These are phyloP conservation scores for Ectemnius lituratus DNA, from an alignment of 2,888 invertebrate species.

Conservation along the genomic window DNA sequence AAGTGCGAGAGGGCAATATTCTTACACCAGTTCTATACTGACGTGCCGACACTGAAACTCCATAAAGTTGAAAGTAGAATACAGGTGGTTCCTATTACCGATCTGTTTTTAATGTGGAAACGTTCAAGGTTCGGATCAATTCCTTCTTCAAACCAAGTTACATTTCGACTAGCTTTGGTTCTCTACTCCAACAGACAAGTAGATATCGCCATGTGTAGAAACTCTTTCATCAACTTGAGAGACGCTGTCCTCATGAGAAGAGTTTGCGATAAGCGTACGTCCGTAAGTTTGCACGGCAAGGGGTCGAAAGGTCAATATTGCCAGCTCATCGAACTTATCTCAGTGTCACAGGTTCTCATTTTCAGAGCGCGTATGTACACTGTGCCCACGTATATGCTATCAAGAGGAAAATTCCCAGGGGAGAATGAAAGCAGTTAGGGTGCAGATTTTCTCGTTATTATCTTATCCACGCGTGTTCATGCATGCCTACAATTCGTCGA, in stretches of 20 bases:
- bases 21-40: too few relatives aligned
- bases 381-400: constrained; percentile 20
- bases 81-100: too few relatives aligned
- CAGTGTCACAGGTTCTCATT: constrained; percentile 52
- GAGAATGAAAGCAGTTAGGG: constrained; percentile 36
- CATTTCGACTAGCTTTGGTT: too few relatives aligned
- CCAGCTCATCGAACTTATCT: constrained; percentile 61
- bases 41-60: too few relatives aligned
- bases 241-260: constrained; percentile 40
- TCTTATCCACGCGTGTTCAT: constrained; percentile 45
- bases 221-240: constrained; percentile 40
- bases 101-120: too few relatives aligned
- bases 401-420: constrained; percentile 50
- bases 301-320: constrained; percentile 63
- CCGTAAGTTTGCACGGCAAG: constrained; percentile 48
- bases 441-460: constrained; percentile 49
- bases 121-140: too few relatives aligned
- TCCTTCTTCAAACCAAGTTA: too few relatives aligned
- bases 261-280: constrained; percentile 38
- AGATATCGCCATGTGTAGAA: constrained; percentile 29
- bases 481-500: constrained; percentile 44
- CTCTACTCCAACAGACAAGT: not conserved
- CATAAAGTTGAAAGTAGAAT: too few relatives aligned
- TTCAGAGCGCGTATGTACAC: constrained; percentile 29
- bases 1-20: too few relatives aligned